Conservation (phyloP, 2,797 vertebrate genomes). For the Pipistrellus pygmaeus region DNA sequence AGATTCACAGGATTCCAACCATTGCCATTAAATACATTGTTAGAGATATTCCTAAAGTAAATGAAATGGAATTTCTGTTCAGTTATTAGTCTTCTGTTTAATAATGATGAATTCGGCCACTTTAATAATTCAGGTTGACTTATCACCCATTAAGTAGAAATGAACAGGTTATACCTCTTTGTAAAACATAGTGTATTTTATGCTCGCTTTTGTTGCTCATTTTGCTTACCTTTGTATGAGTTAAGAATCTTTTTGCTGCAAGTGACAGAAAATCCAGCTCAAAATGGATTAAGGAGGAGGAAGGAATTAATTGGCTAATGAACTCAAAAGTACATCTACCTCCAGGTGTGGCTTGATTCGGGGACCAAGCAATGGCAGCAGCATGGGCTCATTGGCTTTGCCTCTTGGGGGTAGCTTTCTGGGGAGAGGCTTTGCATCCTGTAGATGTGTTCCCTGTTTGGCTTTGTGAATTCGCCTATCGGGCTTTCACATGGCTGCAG, state of each 20-base stretch:
- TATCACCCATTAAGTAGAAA: background rate
- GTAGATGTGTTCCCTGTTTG: background rate
- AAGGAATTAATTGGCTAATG: background rate
- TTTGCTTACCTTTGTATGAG: background rate
- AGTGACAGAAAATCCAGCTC: background rate
- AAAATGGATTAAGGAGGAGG: background rate
- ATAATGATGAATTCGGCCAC: background rate
- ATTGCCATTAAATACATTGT: background rate
- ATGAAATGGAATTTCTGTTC: slow-evolving; percentile 20
- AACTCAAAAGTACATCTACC: background rate
- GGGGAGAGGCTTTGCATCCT: background rate
- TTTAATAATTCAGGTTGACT: background rate
- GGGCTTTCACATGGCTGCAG: background rate
- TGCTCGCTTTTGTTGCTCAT: background rate
- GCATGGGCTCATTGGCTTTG: background rate
- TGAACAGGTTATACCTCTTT: background rate
- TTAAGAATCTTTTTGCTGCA: background rate
- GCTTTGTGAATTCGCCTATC: background rate
- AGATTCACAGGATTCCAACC: background rate
- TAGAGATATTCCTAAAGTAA: background rate
- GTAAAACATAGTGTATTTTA: background rate
- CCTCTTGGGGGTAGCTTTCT: background rate
- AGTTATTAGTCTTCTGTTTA: slow-evolving; percentile 5
- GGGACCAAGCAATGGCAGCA: background rate
- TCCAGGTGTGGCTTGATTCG: background rate